phyloP scores from a whole-genome alignment of 2,113 vertebrate genomes.

The Amblyornis subalaris region DNA sequence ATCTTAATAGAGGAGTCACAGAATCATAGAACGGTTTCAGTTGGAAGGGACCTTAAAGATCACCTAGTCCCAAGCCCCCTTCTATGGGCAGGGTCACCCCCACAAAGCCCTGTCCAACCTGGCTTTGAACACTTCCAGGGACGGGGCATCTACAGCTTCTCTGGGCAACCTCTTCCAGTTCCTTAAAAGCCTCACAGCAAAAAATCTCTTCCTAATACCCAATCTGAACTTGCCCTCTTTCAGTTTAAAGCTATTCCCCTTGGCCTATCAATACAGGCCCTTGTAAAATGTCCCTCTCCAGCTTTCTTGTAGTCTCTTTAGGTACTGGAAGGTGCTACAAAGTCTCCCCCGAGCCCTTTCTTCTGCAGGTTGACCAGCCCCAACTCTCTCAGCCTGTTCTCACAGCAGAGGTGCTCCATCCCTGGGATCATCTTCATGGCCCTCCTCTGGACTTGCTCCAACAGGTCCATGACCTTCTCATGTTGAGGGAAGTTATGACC shows the following conservation, averaged over 20 bases:
- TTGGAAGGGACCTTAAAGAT: neutral
- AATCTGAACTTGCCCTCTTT: neutral
- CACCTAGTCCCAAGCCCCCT: neutral
- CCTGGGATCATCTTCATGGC: neutral
- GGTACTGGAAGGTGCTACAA: neutral
- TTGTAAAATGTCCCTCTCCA: accelerated
- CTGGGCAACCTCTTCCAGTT: neutral
- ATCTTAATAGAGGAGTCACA: neutral
- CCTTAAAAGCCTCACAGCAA: neutral
- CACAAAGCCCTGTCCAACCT: neutral
- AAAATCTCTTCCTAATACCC: neutral
- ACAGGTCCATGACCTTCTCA: neutral
- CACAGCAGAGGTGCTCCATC: neutral
- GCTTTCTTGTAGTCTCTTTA: neutral
- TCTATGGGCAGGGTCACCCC: neutral
- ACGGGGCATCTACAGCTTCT: neutral
- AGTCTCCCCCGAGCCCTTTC: neutral
- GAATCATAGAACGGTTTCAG: neutral
- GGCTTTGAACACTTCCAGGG: neutral
- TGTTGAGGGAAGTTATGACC: neutral
- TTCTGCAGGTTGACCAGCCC: neutral
- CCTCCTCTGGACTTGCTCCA: neutral
- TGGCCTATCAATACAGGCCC: neutral
- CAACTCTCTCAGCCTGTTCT: neutral
- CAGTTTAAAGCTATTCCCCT: neutral